These are phyloP conservation scores for Xylocopa sonorina DNA, from an alignment of 1,140 invertebrate species.

Conservation along the genomic window DNA sequence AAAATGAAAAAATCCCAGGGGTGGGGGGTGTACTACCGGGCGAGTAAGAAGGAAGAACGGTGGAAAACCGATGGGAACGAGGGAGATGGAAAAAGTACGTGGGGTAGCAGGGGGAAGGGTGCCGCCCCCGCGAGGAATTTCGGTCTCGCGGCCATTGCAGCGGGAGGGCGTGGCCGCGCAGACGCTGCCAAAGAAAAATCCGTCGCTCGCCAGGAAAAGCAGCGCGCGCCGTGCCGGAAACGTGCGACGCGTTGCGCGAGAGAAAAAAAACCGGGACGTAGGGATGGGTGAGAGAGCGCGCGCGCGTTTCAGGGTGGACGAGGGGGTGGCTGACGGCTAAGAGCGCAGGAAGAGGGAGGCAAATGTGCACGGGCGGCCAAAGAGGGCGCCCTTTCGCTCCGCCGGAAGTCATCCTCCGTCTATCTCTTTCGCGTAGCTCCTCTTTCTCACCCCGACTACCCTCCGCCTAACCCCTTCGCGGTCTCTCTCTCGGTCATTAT, in stretches of 20 bases:
- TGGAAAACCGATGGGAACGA: not conserved
- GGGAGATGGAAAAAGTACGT: slow-evolving; percentile 55
- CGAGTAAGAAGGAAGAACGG: not conserved
- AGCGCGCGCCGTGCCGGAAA: slow-evolving; percentile 55
- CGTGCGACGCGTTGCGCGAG: slow-evolving; percentile 49
- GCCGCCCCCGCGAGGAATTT: slow-evolving; percentile 74
- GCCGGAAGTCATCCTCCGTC: slow-evolving; percentile 37
- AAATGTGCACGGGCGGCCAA: slow-evolving; percentile 67
- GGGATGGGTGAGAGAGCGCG: too few relatives aligned
- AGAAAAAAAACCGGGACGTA: slow-evolving; percentile 55
- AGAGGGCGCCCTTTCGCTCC: slow-evolving; percentile 63
- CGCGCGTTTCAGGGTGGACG: too few relatives aligned
- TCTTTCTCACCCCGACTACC: not conserved
- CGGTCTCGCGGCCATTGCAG: slow-evolving; percentile 75
- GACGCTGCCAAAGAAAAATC: slow-evolving; percentile 78
- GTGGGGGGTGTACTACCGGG: slow-evolving; percentile 2
- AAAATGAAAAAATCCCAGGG: slow-evolving; percentile 49
- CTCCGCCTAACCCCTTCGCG: not conserved
- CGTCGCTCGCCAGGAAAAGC: slow-evolving; percentile 62
- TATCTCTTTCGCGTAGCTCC: slow-evolving; percentile 20
- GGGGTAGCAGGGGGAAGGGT: slow-evolving; percentile 62
- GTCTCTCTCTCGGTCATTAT: not conserved
- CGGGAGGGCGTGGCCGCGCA: slow-evolving; percentile 79
- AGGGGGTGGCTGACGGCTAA: slow-evolving; percentile 50
- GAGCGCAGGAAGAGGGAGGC: slow-evolving; percentile 63